phyloP scores from a whole-genome alignment of 2,888 invertebrate species.

The Muschampia plurimacula region DNA sequence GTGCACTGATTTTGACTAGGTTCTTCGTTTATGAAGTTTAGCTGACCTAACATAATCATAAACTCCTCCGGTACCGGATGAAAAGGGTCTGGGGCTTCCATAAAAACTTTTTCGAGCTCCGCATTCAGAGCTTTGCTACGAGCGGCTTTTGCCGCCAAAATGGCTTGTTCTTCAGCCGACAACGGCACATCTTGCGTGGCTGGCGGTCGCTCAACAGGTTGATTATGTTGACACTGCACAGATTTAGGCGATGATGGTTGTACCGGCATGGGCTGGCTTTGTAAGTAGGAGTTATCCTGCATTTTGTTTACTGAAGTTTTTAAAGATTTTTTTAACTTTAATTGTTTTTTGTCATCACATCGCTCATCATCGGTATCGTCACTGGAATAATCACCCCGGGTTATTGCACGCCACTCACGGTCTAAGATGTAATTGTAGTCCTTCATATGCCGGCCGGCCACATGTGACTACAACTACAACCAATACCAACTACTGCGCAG shows the following conservation, averaged over 20 bases:
- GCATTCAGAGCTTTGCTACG: background rate
- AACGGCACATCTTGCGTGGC: background rate
- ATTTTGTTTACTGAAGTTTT: background rate
- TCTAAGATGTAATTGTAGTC: background rate
- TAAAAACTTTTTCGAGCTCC: background rate
- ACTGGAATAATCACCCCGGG: background rate
- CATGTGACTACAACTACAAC: background rate
- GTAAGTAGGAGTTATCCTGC: background rate
- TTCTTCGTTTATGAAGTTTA: background rate
- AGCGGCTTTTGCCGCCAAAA: constrained; percentile 7
- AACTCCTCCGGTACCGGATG: constrained; percentile 23
- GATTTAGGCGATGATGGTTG: background rate
- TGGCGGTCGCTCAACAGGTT: background rate
- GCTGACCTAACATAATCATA: constrained; percentile 14
- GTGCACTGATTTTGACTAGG: background rate
- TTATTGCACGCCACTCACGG: constrained; percentile 7
- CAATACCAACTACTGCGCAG: constrained; percentile 56
- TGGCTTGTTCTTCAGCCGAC: background rate
- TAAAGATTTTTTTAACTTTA: background rate
- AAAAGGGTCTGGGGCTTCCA: constrained; percentile 5
- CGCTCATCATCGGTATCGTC: background rate
- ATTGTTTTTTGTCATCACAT: background rate
- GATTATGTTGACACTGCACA: background rate
- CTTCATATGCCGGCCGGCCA: constrained; percentile 40
- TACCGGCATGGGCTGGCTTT: background rate